A percentile compares a stretch with the other conserved stretches of the same genome.
These are phyloP conservation scores for Lophura swinhoii DNA, from an alignment of 2,797 vertebrate genomes.

Conservation along the genomic window DNA sequence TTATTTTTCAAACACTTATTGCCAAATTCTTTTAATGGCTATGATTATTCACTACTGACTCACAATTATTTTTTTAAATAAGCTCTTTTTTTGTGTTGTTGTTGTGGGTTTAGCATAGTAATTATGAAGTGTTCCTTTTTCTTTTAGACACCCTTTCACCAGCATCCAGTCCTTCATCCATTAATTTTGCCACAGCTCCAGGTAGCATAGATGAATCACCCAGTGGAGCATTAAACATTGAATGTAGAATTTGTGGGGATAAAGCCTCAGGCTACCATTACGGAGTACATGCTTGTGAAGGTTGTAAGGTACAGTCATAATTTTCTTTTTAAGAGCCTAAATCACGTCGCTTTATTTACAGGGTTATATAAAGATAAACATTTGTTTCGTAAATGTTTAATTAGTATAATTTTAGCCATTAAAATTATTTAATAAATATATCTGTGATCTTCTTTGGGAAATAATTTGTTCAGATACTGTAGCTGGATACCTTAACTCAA, in stretches of 20 bases:
- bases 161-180: conserved; percentile 93
- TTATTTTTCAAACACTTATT: not conserved
- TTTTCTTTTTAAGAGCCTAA: conserved; percentile 56
- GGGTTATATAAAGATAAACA: not conserved
- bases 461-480: not conserved
- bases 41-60: not conserved
- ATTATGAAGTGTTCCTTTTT: conserved; percentile 33
- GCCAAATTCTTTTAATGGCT: not conserved
- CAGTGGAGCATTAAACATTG: conserved; percentile 86
- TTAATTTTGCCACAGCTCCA: conserved; percentile 78
- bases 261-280: conserved; percentile 98
- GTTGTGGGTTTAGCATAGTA: not conserved
- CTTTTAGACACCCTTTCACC: conserved; percentile 91
- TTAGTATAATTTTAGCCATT: not conserved
- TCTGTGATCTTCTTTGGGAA: not conserved
- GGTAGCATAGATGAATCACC: conserved; percentile 83
- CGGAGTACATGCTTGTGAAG: conserved; percentile 96
- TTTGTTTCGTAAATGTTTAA: not conserved
- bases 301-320: conserved; percentile 90
- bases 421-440: not conserved
- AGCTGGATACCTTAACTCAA: not conserved
- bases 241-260: conserved; percentile 96
- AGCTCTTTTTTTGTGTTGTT: not conserved
- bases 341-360: conserved; percentile 31
- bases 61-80: not conserved